Base-by-base conservation (phyloP, 2,888 invertebrate genomes). In the Gordius sp. region DNA sequence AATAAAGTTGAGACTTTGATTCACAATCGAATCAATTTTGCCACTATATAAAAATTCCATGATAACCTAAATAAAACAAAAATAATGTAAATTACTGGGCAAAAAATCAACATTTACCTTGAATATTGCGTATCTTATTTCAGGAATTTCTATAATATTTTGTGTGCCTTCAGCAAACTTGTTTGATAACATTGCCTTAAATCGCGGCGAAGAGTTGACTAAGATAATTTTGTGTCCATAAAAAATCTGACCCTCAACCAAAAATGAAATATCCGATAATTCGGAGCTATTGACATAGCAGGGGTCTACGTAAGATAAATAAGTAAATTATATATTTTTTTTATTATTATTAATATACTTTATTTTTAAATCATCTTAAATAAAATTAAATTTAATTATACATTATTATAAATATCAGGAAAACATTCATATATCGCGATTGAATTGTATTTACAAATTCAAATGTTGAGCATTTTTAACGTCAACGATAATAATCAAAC, bases 21-120 rank as follows among this genome's bases (percentile, higher is more conserved):
- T 47, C 20, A 18, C 20, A 4, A 47, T 47, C n/a, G n/a, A 18
- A 20, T 47, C 47, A 8, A 47, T 23, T 47, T 83, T 82, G 2
- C 85, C 85, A 64, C 82, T 81, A 70, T 86, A 86, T 57, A 86
- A 73, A 70, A 82, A 85, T 69, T 84, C 82, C 84, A 86, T 85
- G 28, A 82, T 81, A 75, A 83, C 76, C 82, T 82, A 69, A 70
- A 61, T 60, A 54, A 56, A 60, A 60, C 27, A 20, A 28, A 23
- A 56, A 56, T 33, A 18, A 28, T 20, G 25, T 54, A 16, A 39
- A 57, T 18, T 18, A 27, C 18, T 8, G 8, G n/a, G 41, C 56
- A 53, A 33, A 18, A 33, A 13, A 39, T 13, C 8, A 56, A 18
- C 28, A 54, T 63, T 64, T 66, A 82, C 82, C 77, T 86, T 82